phyloP scores from a whole-genome alignment of 1,140 invertebrate genomes.

The Anastrepha obliqua region DNA sequence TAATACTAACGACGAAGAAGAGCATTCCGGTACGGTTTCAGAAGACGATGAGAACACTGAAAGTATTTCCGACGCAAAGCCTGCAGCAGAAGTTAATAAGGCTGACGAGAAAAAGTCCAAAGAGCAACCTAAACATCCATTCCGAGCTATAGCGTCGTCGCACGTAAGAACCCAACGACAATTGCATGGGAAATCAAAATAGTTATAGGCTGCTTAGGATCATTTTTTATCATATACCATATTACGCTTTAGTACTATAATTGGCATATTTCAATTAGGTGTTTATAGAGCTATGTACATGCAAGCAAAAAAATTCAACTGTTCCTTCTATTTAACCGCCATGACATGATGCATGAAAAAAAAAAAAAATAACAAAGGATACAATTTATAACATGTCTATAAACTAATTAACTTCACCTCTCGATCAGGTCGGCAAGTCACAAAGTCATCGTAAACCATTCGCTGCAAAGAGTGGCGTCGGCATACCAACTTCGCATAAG shows the following conservation, averaged over 20 bases:
- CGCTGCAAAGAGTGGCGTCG: constrained; percentile 40
- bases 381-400: not conserved
- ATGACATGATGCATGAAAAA: too few relatives aligned
- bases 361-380: not conserved
- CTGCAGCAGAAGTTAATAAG: constrained; percentile 28
- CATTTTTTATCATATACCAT: not conserved
- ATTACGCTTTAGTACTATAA: not conserved
- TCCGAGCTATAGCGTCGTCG: constrained; percentile 69
- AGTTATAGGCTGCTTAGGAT: not conserved
- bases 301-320: not conserved
- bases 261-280: not conserved
- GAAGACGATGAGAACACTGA: constrained; percentile 62
- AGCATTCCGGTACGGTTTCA: constrained; percentile 60
- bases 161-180: constrained; percentile 71
- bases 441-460: constrained; percentile 47
- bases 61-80: not conserved
- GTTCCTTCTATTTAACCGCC: not conserved
- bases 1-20: constrained; percentile 58
- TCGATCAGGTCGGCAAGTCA: constrained; percentile 22
- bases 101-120: constrained; percentile 49
- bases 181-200: constrained; percentile 64
- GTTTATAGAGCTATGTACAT: not conserved
- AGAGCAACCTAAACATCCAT: constrained; percentile 65
- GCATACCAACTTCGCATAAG: constrained; percentile 43
- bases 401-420: constrained; percentile 16